Evolutionary conservation across 2,888 invertebrate genomes (phyloP).

Genomic region (Nomada goodeniana): DNA sequence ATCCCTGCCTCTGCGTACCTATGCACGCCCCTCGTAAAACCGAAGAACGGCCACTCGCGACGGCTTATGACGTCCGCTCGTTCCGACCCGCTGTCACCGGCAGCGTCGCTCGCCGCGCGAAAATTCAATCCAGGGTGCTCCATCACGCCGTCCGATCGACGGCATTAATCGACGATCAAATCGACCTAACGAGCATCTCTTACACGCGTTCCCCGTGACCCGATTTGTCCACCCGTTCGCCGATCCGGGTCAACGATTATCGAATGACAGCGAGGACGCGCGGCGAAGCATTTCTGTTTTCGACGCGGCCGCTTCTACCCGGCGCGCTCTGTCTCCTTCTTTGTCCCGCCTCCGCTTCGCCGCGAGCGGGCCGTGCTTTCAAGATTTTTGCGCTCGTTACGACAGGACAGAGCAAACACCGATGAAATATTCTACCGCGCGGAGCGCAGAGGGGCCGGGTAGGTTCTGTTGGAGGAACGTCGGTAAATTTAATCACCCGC

Average conservation of each 20-base stretch:
- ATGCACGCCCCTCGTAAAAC: slow-evolving; percentile 34
- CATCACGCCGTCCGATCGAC: slow-evolving; percentile 25
- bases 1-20: not conserved
- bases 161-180: slow-evolving; percentile 51
- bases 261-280: not conserved
- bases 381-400: no score
- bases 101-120: slow-evolving; percentile 22
- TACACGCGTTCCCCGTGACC: slow-evolving; percentile 47
- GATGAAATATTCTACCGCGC: not conserved
- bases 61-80: slow-evolving; percentile 38
- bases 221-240: slow-evolving; percentile 22
- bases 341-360: not conserved
- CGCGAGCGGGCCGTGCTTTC: not conserved
- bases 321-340: not conserved
- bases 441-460: not conserved
- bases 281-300: slow-evolving; percentile 11
- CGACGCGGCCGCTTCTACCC: not conserved
- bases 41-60: slow-evolving; percentile 26
- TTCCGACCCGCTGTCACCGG: slow-evolving; percentile 42
- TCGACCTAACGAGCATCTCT: slow-evolving; percentile 34
- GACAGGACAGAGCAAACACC: no score
- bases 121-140: slow-evolving; percentile 44
- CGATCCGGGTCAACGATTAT: slow-evolving; percentile 55
- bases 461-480: not conserved
- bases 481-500: slow-evolving; percentile 43